Base-by-base conservation (phyloP, 2,888 invertebrate genomes). In the Malthinus flaveolus region DNA sequence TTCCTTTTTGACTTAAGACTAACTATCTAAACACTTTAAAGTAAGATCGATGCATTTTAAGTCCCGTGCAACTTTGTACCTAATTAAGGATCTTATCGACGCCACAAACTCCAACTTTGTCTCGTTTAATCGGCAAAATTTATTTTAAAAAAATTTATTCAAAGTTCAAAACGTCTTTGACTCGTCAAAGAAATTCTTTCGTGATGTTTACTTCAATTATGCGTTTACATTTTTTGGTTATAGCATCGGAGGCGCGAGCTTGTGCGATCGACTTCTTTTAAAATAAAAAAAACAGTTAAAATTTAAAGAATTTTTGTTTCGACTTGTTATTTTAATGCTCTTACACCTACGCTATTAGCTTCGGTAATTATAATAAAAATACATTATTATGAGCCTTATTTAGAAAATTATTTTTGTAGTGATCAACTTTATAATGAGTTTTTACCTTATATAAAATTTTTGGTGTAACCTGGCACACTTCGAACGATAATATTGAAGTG, bases 131-230 rank as follows among this genome's bases (percentile, higher is more conserved):
- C 23, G 5, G 5, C 2, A 23, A 23, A 23, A 23, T n/a, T n/a
- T n/a, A n/a, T n/a, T n/a, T n/a, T n/a, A n/a, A n/a, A n/a, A n/a
- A 61, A 58, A 54, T 35, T 47, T 55, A 58, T 54, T 50, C 55
- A 42, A 56, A 15, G 35, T 45, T 64, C n/a, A n/a, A n/a, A n/a
- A 70, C 68, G 68, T 66, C 67, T 69, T 66, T 63, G 60, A 48
- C 65, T 69, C 67, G 66, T 70, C 68, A 70, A 68, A 62, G 62
- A 67, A 23, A 69, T 70, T 70, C 67, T 66, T 65, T 65, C 66
- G 66, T 68, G 68, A 66, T 66, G 65, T 67, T 62, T 51, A 46
- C 55, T 59, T 61, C 58, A 65, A 68, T 68, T 63, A 65, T 67
- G 63, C 68, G 66, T 71, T 68, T 66, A 63, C 63, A 59, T 47